phyloP scores from a whole-genome alignment of 2,113 vertebrate genomes.

The Platysternon megacephalum region DNA sequence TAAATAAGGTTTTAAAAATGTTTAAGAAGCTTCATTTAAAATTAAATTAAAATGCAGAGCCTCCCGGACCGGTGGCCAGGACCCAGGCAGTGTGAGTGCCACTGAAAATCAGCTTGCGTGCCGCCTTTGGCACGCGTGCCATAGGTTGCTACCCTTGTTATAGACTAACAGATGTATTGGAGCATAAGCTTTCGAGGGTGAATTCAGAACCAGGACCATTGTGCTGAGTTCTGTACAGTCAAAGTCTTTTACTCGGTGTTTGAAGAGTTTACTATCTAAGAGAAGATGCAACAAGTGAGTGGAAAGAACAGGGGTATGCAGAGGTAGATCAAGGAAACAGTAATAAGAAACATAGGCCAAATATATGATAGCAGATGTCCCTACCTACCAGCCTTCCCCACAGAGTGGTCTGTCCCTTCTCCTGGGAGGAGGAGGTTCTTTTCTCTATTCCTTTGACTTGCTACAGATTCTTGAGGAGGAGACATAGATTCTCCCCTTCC shows the following conservation, averaged over 20 bases:
- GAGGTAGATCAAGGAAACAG: neutral
- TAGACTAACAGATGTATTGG: too few species aligned
- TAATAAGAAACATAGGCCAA: neutral
- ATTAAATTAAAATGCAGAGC: too few species aligned
- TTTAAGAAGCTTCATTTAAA: too few species aligned
- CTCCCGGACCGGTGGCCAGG: too few species aligned
- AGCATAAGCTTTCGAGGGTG: too few species aligned
- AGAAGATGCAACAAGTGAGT: neutral
- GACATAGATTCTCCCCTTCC: neutral
- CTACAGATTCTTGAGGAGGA: neutral
- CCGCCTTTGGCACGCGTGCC: too few species aligned
- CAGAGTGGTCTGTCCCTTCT: neutral
- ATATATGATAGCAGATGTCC: neutral
- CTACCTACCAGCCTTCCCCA: neutral
- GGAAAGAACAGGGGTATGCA: neutral
- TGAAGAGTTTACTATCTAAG: neutral
- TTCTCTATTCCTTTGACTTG: neutral
- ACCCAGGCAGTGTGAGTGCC: too few species aligned
- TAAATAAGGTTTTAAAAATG: too few species aligned
- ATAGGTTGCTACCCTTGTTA: too few species aligned
- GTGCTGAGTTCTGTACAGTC: neutral
- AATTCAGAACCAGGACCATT: neutral
- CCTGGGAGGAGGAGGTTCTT: neutral
- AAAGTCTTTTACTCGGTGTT: neutral
- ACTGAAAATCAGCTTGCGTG: too few species aligned